Base-by-base conservation (phyloP, 2,797 vertebrate species). In the Melanogrammus aeglefinus region DNA sequence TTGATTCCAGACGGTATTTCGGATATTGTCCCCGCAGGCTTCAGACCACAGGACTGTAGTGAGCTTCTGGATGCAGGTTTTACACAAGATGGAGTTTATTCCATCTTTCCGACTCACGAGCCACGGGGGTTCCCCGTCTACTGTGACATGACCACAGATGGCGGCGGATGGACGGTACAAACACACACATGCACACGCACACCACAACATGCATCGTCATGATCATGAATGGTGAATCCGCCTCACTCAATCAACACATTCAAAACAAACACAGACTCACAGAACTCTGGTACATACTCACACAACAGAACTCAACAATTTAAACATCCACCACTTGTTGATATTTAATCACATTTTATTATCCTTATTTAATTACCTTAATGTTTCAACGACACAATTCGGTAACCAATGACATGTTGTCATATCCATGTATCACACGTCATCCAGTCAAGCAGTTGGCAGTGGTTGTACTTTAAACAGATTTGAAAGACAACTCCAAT, bases 161-260 rank as follows among this genome's bases (percentile, higher is more conserved):
- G 96, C 0, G 97, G 97, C 0, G 97, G 97, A 76, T 99, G 97
- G 97, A 98, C 96, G 90, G 97, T 98, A 92, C 1, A 9, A n/a
- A 82, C 24, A 21, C 27, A 44, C 70, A 77, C 75, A 79, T n/a
- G 76, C 33, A 76, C 31, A 44, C 63, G 71, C 51, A 21, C 35
- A 44, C 75, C 75, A 72, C 31, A 79, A 44, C 12, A 79, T 7
- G 36, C 47, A 51, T 72, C 29, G 70, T 69, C 70, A 72, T 21
- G 13, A 44, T 36, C 35, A 36, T 44, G 41, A 44, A 13, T 44
- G 7, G 38, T 39, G 7, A 39, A 39, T 9, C 41, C 0, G 3
- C 47, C 12, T 57, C 18, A 57, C 47, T 57, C 18, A 6, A 16
- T 16, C 12, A 44, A 13, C 44, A 47, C 14, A 47, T 47, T 47